phyloP scores from a whole-genome alignment of 1,140 invertebrate genomes.

The Dendrolimus punctatus region DNA sequence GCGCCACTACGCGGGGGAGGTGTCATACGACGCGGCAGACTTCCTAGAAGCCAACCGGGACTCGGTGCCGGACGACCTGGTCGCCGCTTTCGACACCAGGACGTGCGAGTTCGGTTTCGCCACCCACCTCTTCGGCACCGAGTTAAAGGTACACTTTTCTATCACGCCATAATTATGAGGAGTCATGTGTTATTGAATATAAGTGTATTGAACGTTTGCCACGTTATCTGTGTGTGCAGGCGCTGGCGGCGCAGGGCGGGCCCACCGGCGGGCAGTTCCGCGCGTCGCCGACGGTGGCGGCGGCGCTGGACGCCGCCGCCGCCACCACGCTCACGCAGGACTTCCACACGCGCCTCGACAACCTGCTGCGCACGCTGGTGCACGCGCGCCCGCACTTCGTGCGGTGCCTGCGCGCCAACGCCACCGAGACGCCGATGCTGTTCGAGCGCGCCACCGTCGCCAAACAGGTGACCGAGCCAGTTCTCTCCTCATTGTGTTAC shows the following conservation, averaged over 20 bases:
- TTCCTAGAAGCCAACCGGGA: conserved; percentile 95
- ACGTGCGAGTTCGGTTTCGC: conserved; percentile 96
- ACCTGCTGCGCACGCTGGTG: conserved; percentile 90
- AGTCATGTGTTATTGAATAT: too few relatives aligned
- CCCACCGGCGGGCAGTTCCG: conserved; percentile 82
- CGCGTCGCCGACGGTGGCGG: conserved; percentile 92
- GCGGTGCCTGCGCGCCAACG: conserved; percentile 90
- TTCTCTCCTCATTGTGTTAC: too few relatives aligned
- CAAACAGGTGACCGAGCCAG: conserved; percentile 49
- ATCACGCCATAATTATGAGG: too few relatives aligned
- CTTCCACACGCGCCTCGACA: conserved; percentile 94
- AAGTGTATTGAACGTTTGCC: too few relatives aligned
- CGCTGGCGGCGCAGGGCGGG: conserved; percentile 85
- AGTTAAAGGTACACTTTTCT: conserved; percentile 77
- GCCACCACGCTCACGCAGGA: conserved; percentile 94
- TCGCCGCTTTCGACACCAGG: conserved; percentile 94
- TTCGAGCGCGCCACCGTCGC: conserved; percentile 89
- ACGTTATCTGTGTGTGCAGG: too few relatives aligned
- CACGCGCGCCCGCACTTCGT: conserved; percentile 96
- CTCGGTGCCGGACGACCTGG: conserved; percentile 91
- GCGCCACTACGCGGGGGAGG: conserved; percentile 92
- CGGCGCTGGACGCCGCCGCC: conserved; percentile 90
- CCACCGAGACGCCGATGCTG: conserved; percentile 81
- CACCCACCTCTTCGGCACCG: conserved; percentile 93
- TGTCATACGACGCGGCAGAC: conserved; percentile 91